Percentiles rank a stretch among this genome's conserved stretches.
Evolutionary conservation across 2,113 vertebrate genomes (phyloP).

Genomic region (Riparia riparia): DNA sequence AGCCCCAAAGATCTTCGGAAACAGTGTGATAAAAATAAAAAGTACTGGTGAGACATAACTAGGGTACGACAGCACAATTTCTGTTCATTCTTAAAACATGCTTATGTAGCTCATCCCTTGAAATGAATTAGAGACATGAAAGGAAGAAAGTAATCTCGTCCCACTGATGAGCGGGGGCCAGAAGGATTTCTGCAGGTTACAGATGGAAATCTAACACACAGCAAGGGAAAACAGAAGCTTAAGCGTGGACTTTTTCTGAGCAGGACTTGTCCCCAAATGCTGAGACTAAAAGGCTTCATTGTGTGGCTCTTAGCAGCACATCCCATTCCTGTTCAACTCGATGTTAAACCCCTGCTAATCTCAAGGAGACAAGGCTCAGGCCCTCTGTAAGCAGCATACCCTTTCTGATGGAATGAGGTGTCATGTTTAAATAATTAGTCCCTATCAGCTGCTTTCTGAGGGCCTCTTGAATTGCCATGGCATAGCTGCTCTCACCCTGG

Average conservation of each 20-base stretch:
- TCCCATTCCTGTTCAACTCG: background rate
- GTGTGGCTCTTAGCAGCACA: background rate
- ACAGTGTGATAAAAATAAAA: background rate
- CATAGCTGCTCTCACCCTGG: background rate
- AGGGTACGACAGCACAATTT: background rate
- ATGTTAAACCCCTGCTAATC: background rate
- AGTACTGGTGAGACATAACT: background rate
- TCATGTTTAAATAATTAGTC: conserved; percentile 47
- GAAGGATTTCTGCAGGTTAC: background rate
- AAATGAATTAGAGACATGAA: background rate
- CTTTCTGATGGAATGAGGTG: conserved; percentile 38
- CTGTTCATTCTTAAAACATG: background rate
- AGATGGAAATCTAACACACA: background rate
- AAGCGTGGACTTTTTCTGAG: background rate
- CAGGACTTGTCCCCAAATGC: background rate
- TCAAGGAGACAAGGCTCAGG: background rate
- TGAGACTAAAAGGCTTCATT: background rate
- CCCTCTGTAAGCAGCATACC: background rate
- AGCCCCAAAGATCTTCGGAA: background rate
- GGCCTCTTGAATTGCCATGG: background rate
- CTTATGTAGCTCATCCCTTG: background rate
- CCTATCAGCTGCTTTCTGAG: conserved; percentile 8
- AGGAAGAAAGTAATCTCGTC: background rate
- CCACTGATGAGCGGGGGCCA: background rate
- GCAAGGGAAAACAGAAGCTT: background rate